These are phyloP conservation scores for Scortum barcoo DNA, from an alignment of 2,113 vertebrate species.

Conservation along the genomic window DNA sequence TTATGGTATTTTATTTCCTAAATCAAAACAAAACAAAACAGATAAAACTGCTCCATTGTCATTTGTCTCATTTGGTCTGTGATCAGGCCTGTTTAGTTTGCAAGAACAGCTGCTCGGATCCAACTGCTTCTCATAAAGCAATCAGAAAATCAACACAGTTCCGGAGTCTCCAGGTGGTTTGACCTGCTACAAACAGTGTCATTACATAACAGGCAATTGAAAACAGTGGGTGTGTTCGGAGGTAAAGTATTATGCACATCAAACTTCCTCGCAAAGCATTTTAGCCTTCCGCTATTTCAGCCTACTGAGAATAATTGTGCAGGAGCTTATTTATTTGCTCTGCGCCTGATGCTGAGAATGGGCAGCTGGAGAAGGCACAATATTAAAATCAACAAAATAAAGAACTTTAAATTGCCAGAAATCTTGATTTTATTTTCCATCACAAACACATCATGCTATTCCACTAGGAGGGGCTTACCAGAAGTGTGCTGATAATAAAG, in stretches of 20 bases:
- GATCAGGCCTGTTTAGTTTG: slow-evolving; percentile 25
- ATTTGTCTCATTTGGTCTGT: slow-evolving; percentile 24
- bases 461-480: not conserved
- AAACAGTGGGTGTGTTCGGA: slow-evolving; percentile 28
- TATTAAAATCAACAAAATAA: not conserved
- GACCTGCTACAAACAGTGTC: slow-evolving; percentile 35
- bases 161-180: slow-evolving; percentile 30
- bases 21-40: not conserved
- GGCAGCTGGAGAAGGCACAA: not conserved
- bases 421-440: not conserved
- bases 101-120: slow-evolving; percentile 41
- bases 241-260: not conserved
- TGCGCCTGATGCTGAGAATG: not conserved
- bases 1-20: not conserved
- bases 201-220: slow-evolving; percentile 8
- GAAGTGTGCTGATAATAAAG: not conserved
- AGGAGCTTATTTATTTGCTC: slow-evolving; percentile 21
- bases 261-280: slow-evolving; percentile 26
- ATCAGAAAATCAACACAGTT: slow-evolving; percentile 53
- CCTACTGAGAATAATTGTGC: not conserved
- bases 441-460: not conserved
- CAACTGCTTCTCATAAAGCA: slow-evolving; percentile 19
- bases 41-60: slow-evolving; percentile 23
- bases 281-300: slow-evolving; percentile 11
- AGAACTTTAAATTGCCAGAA: slow-evolving; percentile 1